Conservation (phyloP, 2,888 invertebrate genomes). For the Ophraella communa region DNA sequence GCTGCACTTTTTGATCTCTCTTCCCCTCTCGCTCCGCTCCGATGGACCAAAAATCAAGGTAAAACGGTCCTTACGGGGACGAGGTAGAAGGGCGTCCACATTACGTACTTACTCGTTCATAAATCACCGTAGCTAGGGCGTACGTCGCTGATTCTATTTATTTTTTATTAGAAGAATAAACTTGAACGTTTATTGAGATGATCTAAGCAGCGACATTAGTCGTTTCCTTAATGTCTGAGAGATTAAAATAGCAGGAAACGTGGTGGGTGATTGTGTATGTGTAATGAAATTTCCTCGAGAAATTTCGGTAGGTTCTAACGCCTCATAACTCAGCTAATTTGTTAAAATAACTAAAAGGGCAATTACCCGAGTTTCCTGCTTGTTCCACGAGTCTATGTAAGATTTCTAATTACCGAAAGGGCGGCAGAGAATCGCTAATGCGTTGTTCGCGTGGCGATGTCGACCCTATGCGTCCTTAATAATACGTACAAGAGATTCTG, state of each 20-base stretch:
- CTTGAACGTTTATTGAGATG: too few species aligned
- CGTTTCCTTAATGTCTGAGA: too few species aligned
- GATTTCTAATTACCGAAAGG: constrained; percentile 8
- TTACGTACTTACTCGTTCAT: constrained; percentile 33
- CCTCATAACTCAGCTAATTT: constrained; percentile 39
- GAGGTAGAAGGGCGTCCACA: constrained; percentile 32
- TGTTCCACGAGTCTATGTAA: constrained; percentile 26
- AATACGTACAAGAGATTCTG: background rate
- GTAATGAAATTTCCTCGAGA: constrained; percentile 20
- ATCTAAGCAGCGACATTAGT: too few species aligned
- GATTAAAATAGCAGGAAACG: constrained; percentile 14
- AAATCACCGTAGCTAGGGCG: constrained; percentile 42
- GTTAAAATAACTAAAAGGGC: constrained; percentile 43
- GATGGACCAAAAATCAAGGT: constrained; percentile 51
- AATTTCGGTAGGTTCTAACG: constrained; percentile 6
- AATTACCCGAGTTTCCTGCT: constrained; percentile 39
- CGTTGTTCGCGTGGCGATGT: background rate
- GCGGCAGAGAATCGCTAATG: constrained; percentile 4
- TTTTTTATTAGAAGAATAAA: too few species aligned
- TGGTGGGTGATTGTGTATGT: too few species aligned
- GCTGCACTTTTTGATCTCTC: constrained; percentile 49
- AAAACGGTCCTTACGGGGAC: constrained; percentile 49
- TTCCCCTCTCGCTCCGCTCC: constrained; percentile 23
- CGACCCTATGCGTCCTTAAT: background rate
- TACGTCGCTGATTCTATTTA: background rate